Base-by-base conservation (phyloP, 2,888 invertebrate genomes). In the Cryptocephalus moraei region DNA sequence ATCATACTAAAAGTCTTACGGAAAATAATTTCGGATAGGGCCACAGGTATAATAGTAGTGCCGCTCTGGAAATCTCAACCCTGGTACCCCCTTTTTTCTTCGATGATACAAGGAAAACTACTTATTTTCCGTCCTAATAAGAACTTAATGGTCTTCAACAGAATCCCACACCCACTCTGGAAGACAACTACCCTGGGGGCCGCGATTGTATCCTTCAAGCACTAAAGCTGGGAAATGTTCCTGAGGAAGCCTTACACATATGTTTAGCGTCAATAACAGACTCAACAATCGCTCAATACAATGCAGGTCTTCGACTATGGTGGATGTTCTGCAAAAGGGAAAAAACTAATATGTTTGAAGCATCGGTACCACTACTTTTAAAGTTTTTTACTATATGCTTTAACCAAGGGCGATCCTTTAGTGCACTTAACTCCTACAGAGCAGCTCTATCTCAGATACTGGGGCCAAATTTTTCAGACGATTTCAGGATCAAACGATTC, bases 1-100 rank as follows among this genome's bases (percentile, higher is more conserved):
- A 32, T 59, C 3, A 52, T 63, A 13, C 44, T 58, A 31, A 60
- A 48, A 50, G 46, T 50, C 2, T 31, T 66, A 9, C 47, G 52
- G 43, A 64, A 65, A 49, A 62, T 65, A 36, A 49, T 49, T 8
- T 32, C 42, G 1, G 61, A 66, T 33, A 54, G 50, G 41, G 58
- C 63, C 6, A 43, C 40, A 14, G 61, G 60, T 2, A 57, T 41
- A n/a, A 31, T 41, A 12, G 41, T 9, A 6, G 41, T 41, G n/a
- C 41, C 41, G 4, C 22, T 41, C 13, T 4, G 41, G 12, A n/a
- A 41, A 34, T 34, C 34, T 34, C n/a, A n/a, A n/a, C n/a, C n/a
- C n/a, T n/a, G n/a, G n/a, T n/a, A n/a, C n/a, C n/a, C n/a, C n/a
- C n/a, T n/a, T n/a, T 34, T 34, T 34, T 34, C 9, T n/a, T 34